These are phyloP conservation scores for Callionymus lyra DNA, from an alignment of 2,113 vertebrate genomes.

Conservation along the genomic window DNA sequence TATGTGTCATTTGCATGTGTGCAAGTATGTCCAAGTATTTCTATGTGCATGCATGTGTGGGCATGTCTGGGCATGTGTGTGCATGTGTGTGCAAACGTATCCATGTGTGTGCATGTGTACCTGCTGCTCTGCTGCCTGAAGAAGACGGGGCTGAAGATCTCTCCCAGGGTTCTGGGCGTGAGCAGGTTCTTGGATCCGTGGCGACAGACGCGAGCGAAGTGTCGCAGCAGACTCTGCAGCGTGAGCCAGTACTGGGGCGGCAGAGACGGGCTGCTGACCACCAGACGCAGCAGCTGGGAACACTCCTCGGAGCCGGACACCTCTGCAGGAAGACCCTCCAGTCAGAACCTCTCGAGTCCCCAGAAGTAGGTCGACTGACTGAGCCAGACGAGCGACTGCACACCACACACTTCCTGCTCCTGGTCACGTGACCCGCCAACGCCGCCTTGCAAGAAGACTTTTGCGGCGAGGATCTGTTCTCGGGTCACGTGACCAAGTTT, in stretches of 20 bases:
- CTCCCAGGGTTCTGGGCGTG: slow-evolving; percentile 75
- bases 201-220: slow-evolving; percentile 85
- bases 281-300: slow-evolving; percentile 75
- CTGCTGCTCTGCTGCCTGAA: slow-evolving; percentile 80
- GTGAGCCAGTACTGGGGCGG: slow-evolving; percentile 92
- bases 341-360: slow-evolving; percentile 26
- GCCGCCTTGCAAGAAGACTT: slow-evolving; percentile 6
- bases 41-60: too few species aligned
- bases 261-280: slow-evolving; percentile 75
- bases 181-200: slow-evolving; percentile 79
- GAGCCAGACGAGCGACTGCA: slow-evolving; percentile 49
- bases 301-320: slow-evolving; percentile 79
- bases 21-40: too few species aligned
- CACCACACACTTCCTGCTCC: slow-evolving; percentile 83
- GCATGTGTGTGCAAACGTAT: too few species aligned
- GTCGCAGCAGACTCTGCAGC: slow-evolving; percentile 86
- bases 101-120: too few species aligned
- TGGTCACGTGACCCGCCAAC: slow-evolving; percentile 55
- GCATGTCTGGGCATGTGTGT: too few species aligned
- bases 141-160: slow-evolving; percentile 88
- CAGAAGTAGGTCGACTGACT: slow-evolving; percentile 63
- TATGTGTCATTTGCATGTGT: too few species aligned
- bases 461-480: neutral
- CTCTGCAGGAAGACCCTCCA: slow-evolving; percentile 64
- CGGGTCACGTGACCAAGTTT: neutral